Percentiles rank a stretch among this genome's conserved stretches.
Conservation (phyloP, 2,888 invertebrate genomes). For the Stenoptilia bipunctidactyla region DNA sequence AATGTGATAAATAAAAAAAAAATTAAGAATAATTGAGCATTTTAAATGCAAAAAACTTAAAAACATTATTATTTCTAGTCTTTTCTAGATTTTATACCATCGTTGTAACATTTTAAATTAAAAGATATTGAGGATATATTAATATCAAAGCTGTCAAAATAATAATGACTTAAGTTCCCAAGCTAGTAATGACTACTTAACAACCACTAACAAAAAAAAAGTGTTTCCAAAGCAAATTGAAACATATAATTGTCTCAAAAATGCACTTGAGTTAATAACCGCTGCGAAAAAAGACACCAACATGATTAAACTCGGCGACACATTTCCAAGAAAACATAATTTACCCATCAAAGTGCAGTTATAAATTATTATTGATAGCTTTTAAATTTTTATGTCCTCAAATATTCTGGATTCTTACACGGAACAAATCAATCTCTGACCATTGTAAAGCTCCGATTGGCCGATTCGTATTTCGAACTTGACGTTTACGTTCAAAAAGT, state of each 20-base stretch:
- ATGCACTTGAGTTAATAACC: background rate
- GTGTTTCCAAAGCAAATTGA: background rate
- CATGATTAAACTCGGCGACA: background rate
- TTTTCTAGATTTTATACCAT: no score
- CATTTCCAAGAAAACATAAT: background rate
- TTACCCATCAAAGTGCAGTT: conserved; percentile 1
- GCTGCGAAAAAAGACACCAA: background rate
- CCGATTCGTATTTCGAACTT: conserved; percentile 14
- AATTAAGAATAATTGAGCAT: no score
- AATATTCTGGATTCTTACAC: background rate
- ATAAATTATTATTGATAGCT: conserved; percentile 6
- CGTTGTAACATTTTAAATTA: no score
- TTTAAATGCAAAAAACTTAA: no score
- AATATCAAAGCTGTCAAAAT: no score
- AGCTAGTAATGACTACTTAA: no score
- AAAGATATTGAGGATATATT: no score
- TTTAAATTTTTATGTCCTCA: conserved; percentile 9
- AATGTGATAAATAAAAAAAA: no score
- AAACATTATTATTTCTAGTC: no score
- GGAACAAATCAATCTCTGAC: conserved; percentile 5
- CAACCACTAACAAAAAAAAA: conserved; percentile 4
- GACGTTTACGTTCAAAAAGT: conserved; percentile 8
- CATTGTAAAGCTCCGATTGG: conserved; percentile 7
- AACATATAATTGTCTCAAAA: background rate
- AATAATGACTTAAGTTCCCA: no score